phyloP scores from a whole-genome alignment of 2,888 invertebrate genomes.

The Phortica magna region DNA sequence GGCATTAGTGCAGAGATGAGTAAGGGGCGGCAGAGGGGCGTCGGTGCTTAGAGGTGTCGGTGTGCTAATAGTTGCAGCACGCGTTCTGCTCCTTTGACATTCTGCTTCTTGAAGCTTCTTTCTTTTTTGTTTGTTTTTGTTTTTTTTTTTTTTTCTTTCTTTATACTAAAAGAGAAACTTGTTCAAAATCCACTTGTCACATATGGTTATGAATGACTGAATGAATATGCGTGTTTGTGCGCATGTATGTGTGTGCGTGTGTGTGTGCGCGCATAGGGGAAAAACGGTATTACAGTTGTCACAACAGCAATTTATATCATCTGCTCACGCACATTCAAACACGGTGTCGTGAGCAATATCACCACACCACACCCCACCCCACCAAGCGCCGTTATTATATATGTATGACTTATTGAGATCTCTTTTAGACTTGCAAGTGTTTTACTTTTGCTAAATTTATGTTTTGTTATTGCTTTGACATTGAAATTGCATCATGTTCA shows the following conservation, averaged over 20 bases:
- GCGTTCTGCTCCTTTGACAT: neutral
- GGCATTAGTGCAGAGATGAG: neutral
- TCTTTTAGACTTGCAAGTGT: neutral
- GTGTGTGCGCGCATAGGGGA: neutral
- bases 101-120: neutral
- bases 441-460: constrained; percentile 31
- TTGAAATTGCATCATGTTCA: constrained; percentile 69
- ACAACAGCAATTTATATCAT: constrained; percentile 20
- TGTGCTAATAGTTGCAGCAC: constrained; percentile 15
- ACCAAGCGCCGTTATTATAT: neutral
- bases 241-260: neutral
- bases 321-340: neutral
- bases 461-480: constrained; percentile 51
- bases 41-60: neutral
- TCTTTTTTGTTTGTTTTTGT: neutral
- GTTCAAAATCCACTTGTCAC: constrained; percentile 22
- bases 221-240: neutral
- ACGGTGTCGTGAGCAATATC: too few relatives aligned
- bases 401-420: neutral
- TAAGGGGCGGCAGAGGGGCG: neutral
- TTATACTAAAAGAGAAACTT: neutral
- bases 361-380: too few relatives aligned
- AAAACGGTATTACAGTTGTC: constrained; percentile 14
- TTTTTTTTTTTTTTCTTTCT: too few relatives aligned
- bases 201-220: constrained; percentile 5